Percentiles rank a stretch among this genome's conserved stretches.
phyloP scores from a whole-genome alignment of 2,113 vertebrate genomes.

The Prionailurus bengalensis region DNA sequence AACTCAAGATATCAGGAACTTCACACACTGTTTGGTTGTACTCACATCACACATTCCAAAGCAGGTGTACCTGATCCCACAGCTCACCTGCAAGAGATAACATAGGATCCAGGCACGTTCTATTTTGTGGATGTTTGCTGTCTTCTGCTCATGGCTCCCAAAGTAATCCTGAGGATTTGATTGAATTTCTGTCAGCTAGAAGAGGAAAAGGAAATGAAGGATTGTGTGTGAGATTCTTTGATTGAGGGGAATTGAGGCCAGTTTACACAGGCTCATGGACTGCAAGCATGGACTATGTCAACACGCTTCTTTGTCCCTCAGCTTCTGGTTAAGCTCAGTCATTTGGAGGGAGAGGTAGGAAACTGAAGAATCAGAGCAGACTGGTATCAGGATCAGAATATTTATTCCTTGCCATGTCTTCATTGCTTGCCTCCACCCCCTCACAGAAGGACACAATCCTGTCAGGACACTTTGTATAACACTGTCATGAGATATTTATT shows the following conservation, averaged over 20 bases:
- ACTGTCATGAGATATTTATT: background rate
- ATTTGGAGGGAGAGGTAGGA: background rate
- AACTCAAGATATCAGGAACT: background rate
- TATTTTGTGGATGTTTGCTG: background rate
- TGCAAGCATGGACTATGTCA: background rate
- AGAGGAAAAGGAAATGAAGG: background rate
- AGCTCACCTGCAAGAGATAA: background rate
- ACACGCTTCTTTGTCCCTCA: accelerated
- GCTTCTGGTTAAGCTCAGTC: background rate
- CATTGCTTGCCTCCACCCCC: accelerated
- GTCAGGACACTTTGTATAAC: background rate
- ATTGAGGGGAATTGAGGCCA: background rate
- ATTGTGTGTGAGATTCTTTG: background rate
- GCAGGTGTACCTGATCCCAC: background rate
- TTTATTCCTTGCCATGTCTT: background rate
- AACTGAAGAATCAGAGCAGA: background rate
- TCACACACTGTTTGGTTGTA: background rate
- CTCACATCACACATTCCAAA: background rate
- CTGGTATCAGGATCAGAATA: background rate
- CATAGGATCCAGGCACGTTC: background rate
- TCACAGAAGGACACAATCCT: too few species aligned
- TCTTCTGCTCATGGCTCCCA: background rate
- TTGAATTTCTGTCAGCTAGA: background rate
- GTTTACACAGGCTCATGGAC: background rate
- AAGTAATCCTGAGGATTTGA: background rate